Base-by-base conservation (phyloP, 2,797 vertebrate genomes). In the Melanogrammus aeglefinus region DNA sequence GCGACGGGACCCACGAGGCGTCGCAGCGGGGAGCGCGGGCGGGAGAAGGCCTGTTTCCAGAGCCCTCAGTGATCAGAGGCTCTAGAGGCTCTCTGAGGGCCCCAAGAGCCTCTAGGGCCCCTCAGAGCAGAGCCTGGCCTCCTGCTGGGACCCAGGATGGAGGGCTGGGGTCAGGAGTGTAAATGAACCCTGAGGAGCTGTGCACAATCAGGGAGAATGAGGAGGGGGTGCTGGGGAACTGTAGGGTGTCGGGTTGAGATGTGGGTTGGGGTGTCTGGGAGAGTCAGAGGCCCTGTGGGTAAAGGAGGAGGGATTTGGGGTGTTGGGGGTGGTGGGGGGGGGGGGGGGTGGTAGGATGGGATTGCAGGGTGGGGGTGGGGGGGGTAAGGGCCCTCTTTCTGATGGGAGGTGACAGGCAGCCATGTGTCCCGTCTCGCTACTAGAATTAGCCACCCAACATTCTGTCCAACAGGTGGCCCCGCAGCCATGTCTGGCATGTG, bases 121-220 rank as follows among this genome's bases (percentile, higher is more conserved):
- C 36, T 38, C 36, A 38, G 36, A 7, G 36, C 4, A 36, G 84
- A 93, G 93, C 88, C 95, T 95, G 94, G 92, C 95, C 95, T 94
- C 96, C 95, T 94, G 90, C 87, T 90, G 95, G 88, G 94, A 93
- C 84, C 89, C 90, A 95, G 94, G 96, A 96, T 94, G 91, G 94
- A 94, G 87, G 86, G 87, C 93, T 93, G 92, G 89, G 96, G 97
- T 95, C 95, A 96, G 92, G 88, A 94, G 93, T 90, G 93, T 95
- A 96, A 97, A 97, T 96, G 96, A 96, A 94, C 96, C 95, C 94
- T 94, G 94, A 95, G 95, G 94, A 93, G 92, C 31, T 31, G 2
- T 31, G 31, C 31, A 31, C 31, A 1, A 31, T 31, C 31, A 90
- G 44, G 76, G 91, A 87, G 85, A 91, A 94, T 88, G 89, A 85